These are phyloP conservation scores for Campoletis raptor DNA, from an alignment of 2,888 invertebrate species.

Conservation along the genomic window DNA sequence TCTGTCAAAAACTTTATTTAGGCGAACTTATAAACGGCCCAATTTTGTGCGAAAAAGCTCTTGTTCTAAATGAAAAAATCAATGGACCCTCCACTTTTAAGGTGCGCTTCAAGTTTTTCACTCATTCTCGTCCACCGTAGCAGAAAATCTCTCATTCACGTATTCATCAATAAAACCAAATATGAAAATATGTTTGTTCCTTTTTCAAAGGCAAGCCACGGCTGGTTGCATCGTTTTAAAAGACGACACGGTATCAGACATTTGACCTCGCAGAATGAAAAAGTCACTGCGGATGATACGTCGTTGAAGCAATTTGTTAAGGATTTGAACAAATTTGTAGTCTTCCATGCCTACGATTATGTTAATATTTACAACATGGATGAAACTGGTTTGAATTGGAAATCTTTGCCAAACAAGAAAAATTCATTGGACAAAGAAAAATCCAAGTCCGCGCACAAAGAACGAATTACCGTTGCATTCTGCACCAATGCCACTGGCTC, in stretches of 20 bases:
- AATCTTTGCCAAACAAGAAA: background rate
- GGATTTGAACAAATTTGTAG: constrained; percentile 9
- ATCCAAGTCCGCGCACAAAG: background rate
- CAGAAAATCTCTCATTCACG: background rate
- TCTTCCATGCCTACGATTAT: background rate
- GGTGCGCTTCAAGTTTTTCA: constrained; percentile 11
- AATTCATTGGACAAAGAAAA: background rate
- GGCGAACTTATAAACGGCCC: constrained; percentile 23
- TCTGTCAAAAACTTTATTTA: constrained; percentile 39
- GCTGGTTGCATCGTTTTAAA: constrained; percentile 39
- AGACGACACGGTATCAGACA: constrained; percentile 29
- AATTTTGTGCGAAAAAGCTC: constrained; percentile 26
- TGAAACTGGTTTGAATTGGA: constrained; percentile 30
- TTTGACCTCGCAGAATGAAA: background rate
- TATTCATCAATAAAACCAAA: background rate
- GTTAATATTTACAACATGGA: constrained; percentile 17
- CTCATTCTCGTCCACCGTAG: background rate
- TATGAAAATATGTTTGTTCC: background rate
- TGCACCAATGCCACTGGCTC: constrained; percentile 22
- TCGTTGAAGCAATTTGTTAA: constrained; percentile 10
- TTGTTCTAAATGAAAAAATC: constrained; percentile 22
- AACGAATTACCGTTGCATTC: background rate
- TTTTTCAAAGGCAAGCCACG: constrained; percentile 33
- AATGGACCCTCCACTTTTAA: constrained; percentile 23
- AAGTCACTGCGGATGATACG: background rate